Conservation (phyloP, 2,113 vertebrate genomes). For the Ptilonorhynchus violaceus region DNA sequence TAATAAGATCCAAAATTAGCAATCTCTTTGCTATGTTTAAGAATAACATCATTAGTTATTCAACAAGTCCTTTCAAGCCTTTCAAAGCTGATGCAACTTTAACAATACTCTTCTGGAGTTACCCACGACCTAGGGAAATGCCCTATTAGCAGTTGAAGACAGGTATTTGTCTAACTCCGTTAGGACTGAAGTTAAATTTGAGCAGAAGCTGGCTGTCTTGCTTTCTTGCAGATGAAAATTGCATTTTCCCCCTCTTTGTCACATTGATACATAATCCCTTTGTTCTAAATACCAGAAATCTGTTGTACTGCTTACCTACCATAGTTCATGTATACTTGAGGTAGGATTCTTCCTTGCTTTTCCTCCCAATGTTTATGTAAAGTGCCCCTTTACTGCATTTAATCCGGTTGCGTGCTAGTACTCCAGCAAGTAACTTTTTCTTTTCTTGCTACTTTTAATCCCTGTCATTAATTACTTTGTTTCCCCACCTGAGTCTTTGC, state of each 20-base stretch:
- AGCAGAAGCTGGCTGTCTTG: background rate
- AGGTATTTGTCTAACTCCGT: background rate
- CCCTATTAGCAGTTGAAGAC: background rate
- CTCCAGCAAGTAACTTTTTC: background rate
- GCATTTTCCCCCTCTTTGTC: background rate
- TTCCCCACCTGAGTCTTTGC: slow-evolving; percentile 5
- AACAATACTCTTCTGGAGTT: background rate
- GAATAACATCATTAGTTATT: background rate
- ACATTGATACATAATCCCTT: background rate
- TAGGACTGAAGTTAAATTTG: background rate
- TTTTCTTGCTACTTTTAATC: background rate
- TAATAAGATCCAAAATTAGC: background rate
- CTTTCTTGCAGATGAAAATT: background rate
- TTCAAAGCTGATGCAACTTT: background rate
- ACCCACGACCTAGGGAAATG: background rate
- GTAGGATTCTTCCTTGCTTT: background rate
- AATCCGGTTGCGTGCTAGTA: background rate
- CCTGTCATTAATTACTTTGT: background rate
- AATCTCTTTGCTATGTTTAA: background rate
- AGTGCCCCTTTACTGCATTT: background rate
- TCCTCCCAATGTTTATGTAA: background rate
- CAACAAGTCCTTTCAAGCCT: background rate
- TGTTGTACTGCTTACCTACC: background rate
- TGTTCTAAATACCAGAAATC: background rate
- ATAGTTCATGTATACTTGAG: background rate